Base-by-base conservation (phyloP, 2,797 vertebrate genomes). In the Mormyrops boulengeri region DNA sequence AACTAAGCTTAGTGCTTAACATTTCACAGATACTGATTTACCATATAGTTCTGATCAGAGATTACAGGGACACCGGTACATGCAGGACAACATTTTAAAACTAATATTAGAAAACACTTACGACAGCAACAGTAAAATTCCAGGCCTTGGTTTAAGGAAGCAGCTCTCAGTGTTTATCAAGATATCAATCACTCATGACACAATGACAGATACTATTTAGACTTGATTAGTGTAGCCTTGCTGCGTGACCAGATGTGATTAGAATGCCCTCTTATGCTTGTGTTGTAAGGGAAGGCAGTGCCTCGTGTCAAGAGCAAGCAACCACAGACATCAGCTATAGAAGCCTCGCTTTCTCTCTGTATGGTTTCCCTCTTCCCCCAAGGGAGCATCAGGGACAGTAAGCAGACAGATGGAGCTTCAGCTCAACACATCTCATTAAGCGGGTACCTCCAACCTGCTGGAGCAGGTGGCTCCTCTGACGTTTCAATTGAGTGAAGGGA, bases 371-470 rank as follows among this genome's bases (percentile, higher is more conserved):
- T 80, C 73, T 80, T n/a, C 77, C 19, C 77, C 77, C 38, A 9
- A 47, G 77, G 77, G 41, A 47, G 77, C 19, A n/a, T 82, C 77
- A 82, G 77, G 19, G 77, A 47, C 19, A 47, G 77, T 41, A 47
- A 82, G 77, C 77, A 82, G 77, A 82, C 41, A 82, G 77, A 82
- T 82, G 77, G 77, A 44, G 38, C 19, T 82, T 82, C 77, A 82
- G 77, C 77, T 47, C 41, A 82, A 47, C 26, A 85, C 82, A 85
- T 85, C 49, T 85, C 82, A 85, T 49, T 50, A 52, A 52, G 49
- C 44, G 26, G 49, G 44, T 52, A 85, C 44, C 82, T 85, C 49
- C 82, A 85, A 85, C 82, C 82, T 85, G 22, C 82, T 52, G 49
- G 47, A 49, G 82, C 82, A 85, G 47, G 19, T 52, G 82, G 82